Percentiles rank a stretch among this genome's conserved stretches.
Evolutionary conservation across 2,113 vertebrate genomes (phyloP).

Genomic region (Ictalurus punctatus): DNA sequence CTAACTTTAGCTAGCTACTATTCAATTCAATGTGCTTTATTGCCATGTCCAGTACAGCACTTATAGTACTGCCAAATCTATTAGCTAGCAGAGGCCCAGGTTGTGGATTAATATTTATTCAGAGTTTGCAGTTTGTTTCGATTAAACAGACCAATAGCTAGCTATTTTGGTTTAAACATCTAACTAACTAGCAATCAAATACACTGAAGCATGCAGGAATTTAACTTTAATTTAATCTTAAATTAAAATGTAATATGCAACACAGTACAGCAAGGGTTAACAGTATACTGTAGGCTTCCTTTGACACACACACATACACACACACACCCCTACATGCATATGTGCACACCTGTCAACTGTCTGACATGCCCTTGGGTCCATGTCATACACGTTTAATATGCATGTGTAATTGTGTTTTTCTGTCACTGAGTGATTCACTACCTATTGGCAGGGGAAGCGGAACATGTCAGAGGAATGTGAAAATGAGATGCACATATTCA

Average conservation of each 20-base stretch:
- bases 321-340: background rate
- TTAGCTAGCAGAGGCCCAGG: background rate
- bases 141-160: background rate
- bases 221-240: too few species aligned
- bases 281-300: background rate
- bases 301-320: background rate
- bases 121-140: background rate
- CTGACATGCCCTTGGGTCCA: constrained; percentile 7
- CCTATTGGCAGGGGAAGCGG: background rate
- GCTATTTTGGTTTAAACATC: background rate
- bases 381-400: constrained; percentile 32
- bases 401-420: constrained; percentile 13
- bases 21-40: background rate
- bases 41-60: background rate
- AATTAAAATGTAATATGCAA: background rate
- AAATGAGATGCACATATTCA: background rate
- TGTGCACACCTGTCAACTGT: constrained; percentile 12
- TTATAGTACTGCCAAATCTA: background rate
- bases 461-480: background rate
- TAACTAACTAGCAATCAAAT: background rate
- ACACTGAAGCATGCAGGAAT: background rate
- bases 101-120: background rate
- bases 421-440: background rate
- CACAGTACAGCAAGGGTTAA: background rate
- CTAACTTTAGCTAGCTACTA: background rate